Percentiles rank a stretch among this genome's conserved stretches.
Conservation (phyloP, 1,140 invertebrate genomes). For the Venturia canescens region DNA sequence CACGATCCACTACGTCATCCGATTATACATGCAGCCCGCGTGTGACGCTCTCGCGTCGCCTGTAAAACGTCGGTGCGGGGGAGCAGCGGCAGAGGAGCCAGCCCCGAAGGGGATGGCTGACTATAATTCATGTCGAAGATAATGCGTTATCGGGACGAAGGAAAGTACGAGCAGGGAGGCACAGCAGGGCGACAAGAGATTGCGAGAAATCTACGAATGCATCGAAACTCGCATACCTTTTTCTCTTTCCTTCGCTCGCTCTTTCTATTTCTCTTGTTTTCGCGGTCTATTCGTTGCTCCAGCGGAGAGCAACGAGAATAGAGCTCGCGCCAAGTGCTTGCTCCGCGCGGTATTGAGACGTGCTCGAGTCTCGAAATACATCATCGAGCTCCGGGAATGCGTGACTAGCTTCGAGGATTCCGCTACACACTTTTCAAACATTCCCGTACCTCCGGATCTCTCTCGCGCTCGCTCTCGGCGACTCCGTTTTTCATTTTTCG, state of each 20-base stretch:
- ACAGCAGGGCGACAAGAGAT: neutral
- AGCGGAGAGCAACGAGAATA: slow-evolving; percentile 43
- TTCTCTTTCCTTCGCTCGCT: neutral
- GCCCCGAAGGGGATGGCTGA: neutral
- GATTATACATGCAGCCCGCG: slow-evolving; percentile 19
- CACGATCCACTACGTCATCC: neutral
- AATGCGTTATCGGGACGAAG: slow-evolving; percentile 32
- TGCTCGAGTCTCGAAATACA: slow-evolving; percentile 43
- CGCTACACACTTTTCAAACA: neutral
- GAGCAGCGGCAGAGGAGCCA: too few relatives aligned
- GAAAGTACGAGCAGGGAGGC: neutral
- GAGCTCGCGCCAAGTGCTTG: slow-evolving; percentile 25
- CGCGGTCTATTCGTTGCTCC: slow-evolving; percentile 32
- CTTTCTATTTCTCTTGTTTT: slow-evolving; percentile 7
- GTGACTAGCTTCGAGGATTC: slow-evolving; percentile 42
- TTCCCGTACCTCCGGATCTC: neutral
- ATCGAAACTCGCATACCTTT: neutral
- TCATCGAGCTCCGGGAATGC: slow-evolving; percentile 42
- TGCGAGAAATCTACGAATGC: neutral
- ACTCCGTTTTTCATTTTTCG: neutral
- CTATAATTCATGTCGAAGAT: slow-evolving; percentile 39
- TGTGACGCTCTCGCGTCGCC: neutral
- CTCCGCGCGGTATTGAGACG: slow-evolving; percentile 38
- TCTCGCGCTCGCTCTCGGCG: neutral
- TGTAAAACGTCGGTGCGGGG: neutral